phyloP scores from a whole-genome alignment of 2,113 vertebrate species.

The Phylloscopus trochiloides region DNA sequence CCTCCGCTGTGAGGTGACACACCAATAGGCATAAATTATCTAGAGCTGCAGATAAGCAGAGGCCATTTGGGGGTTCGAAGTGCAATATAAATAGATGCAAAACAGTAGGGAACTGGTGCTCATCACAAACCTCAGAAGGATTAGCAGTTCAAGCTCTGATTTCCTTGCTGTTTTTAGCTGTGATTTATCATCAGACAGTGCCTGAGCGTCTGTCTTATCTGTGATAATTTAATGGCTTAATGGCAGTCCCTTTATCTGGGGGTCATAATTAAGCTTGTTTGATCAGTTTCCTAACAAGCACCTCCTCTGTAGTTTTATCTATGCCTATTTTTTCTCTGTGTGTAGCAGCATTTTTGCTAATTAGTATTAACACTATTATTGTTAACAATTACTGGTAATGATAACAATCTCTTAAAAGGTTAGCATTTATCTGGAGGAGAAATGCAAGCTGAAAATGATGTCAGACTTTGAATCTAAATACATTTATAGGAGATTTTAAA shows the following conservation, averaged over 20 bases:
- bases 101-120: slow-evolving; percentile 66
- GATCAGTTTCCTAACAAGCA: slow-evolving; percentile 74
- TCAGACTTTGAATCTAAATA: slow-evolving; percentile 2
- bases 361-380: slow-evolving; percentile 66
- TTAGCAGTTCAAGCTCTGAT: slow-evolving; percentile 71
- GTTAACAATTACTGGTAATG: slow-evolving; percentile 43
- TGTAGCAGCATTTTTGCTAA: slow-evolving; percentile 37
- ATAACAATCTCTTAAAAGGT: slow-evolving; percentile 33
- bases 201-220: slow-evolving; percentile 67
- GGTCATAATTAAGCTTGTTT: slow-evolving; percentile 80
- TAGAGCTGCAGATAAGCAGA: slow-evolving; percentile 76
- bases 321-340: slow-evolving; percentile 13
- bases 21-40: slow-evolving; percentile 78
- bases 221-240: slow-evolving; percentile 77
- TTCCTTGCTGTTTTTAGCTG: slow-evolving; percentile 67
- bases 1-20: slow-evolving; percentile 69
- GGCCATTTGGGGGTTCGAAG: slow-evolving; percentile 65
- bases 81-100: slow-evolving; percentile 76
- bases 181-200: slow-evolving; percentile 74
- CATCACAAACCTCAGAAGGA: slow-evolving; percentile 72
- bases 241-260: slow-evolving; percentile 72
- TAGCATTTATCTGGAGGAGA: slow-evolving; percentile 45
- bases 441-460: not conserved
- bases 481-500: not conserved
- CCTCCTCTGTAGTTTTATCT: slow-evolving; percentile 51